Percentiles rank a stretch among this genome's conserved stretches.
These are phyloP conservation scores for Embiotoca jacksoni DNA, from an alignment of 2,113 vertebrate genomes.

Conservation along the genomic window DNA sequence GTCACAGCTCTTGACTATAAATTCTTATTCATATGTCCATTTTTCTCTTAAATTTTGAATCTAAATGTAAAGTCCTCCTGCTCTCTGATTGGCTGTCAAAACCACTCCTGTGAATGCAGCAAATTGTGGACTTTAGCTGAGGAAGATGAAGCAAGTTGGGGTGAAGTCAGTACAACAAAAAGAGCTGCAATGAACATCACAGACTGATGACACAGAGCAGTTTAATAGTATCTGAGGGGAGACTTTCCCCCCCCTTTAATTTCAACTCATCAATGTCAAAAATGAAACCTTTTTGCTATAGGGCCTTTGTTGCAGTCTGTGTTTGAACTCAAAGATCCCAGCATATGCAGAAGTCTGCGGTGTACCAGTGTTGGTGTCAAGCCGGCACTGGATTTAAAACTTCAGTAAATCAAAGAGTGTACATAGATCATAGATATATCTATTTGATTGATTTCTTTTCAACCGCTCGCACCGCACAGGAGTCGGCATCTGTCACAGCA, in stretches of 20 bases:
- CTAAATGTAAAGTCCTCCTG: background rate
- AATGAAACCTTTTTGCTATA: slow-evolving; percentile 27
- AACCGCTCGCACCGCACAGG: background rate
- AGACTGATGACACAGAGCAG: slow-evolving; percentile 6
- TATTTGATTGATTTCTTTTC: slow-evolving; percentile 28
- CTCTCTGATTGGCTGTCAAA: background rate
- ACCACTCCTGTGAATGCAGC: background rate
- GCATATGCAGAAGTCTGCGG: slow-evolving; percentile 1
- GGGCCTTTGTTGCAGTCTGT: slow-evolving; percentile 24
- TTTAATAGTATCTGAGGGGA: slow-evolving; percentile 23
- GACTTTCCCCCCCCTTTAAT: slow-evolving; percentile 5
- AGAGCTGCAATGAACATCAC: slow-evolving; percentile 20
- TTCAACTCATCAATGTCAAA: slow-evolving; percentile 50
- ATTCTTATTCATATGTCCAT: background rate
- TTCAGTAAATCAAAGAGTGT: slow-evolving; percentile 21
- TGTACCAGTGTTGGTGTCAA: slow-evolving; percentile 20
- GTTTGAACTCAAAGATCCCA: slow-evolving; percentile 30
- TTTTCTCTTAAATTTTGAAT: background rate
- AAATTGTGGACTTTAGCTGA: background rate
- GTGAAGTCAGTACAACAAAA: slow-evolving; percentile 8
- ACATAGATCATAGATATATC: slow-evolving; percentile 24
- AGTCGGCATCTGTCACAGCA: too few species aligned
- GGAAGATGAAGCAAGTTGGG: background rate
- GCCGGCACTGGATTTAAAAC: slow-evolving; percentile 22
- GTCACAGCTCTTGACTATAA: background rate